Evolutionary conservation across 2,888 invertebrate species (phyloP).

Genomic region (Ophion ventricosus): DNA sequence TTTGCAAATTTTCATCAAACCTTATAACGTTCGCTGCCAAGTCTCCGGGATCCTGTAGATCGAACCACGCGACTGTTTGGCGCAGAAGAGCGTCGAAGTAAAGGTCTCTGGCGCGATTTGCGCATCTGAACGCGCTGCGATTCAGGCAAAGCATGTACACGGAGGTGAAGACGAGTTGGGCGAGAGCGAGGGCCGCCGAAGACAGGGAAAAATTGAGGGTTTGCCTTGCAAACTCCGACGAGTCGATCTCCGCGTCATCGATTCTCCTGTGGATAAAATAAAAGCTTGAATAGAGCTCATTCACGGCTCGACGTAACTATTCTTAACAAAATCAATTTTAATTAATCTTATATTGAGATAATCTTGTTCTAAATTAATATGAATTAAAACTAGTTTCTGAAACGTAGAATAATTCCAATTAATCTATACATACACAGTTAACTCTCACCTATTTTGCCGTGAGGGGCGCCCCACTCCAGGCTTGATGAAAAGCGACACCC

Average conservation of each 20-base stretch:
- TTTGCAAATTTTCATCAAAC: slow-evolving; percentile 18
- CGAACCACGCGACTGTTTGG: slow-evolving; percentile 55
- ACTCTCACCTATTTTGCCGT: no score
- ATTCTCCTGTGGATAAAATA: not conserved
- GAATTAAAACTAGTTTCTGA: no score
- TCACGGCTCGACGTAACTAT: not conserved
- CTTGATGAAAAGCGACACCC: no score
- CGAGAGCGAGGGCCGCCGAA: slow-evolving; percentile 47
- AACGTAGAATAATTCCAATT: no score
- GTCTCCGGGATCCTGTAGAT: slow-evolving; percentile 43
- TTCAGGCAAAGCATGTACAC: slow-evolving; percentile 54
- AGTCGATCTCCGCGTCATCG: slow-evolving; percentile 20
- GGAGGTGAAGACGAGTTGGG: slow-evolving; percentile 52
- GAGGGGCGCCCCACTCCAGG: no score
- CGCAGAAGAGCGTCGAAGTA: slow-evolving; percentile 55
- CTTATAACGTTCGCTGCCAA: slow-evolving; percentile 55
- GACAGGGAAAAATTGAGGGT: slow-evolving; percentile 50
- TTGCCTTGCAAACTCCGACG: slow-evolving; percentile 48
- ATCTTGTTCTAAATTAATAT: not conserved
- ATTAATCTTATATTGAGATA: not conserved
- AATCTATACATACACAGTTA: no score
- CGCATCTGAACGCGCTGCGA: slow-evolving; percentile 38
- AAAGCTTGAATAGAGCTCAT: not conserved
- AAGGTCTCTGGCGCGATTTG: slow-evolving; percentile 41
- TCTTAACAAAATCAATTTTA: not conserved